These are phyloP conservation scores for Valencia hispanica DNA, from an alignment of 2,797 vertebrate genomes.

Conservation along the genomic window DNA sequence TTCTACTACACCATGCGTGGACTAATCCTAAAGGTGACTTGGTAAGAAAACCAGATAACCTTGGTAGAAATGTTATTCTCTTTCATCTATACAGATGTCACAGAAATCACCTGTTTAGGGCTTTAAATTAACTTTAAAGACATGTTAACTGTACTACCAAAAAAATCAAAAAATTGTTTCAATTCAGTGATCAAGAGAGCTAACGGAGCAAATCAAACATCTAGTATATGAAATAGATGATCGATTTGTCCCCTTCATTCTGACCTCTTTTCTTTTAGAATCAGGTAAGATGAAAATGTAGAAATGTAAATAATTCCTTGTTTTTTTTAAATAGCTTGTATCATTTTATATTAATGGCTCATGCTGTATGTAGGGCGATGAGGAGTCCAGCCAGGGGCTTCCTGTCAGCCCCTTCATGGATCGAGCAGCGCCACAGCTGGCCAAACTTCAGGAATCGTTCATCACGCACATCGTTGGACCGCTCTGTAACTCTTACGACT, in stretches of 20 bases:
- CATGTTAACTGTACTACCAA: not conserved
- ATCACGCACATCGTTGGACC: slow-evolving; percentile 99
- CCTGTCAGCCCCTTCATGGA: slow-evolving; percentile 99
- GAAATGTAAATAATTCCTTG: not conserved
- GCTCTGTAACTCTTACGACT: slow-evolving; percentile 95
- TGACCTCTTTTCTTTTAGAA: slow-evolving; percentile 5
- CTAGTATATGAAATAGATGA: not conserved
- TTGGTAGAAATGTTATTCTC: slow-evolving; percentile 37
- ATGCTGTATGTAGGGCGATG: slow-evolving; percentile 88
- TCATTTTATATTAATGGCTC: slow-evolving; percentile 12
- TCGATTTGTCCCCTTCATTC: not conserved
- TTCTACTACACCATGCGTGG: not conserved
- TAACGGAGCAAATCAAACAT: not conserved
- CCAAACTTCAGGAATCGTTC: slow-evolving; percentile 98
- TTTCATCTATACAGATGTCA: slow-evolving; percentile 19
- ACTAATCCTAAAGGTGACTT: slow-evolving; percentile 42
- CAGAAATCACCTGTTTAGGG: not conserved
- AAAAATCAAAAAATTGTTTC: not conserved
- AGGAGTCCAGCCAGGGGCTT: slow-evolving; percentile 93
- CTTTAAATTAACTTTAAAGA: slow-evolving; percentile 6
- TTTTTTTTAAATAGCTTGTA: not conserved
- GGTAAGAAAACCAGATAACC: slow-evolving; percentile 63
- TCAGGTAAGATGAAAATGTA: not conserved
- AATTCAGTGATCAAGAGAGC: not conserved
- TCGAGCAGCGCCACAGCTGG: slow-evolving; percentile 94